Evolutionary conservation across 1,140 invertebrate genomes (phyloP).

Genomic region (Drosophila yakuba): DNA sequence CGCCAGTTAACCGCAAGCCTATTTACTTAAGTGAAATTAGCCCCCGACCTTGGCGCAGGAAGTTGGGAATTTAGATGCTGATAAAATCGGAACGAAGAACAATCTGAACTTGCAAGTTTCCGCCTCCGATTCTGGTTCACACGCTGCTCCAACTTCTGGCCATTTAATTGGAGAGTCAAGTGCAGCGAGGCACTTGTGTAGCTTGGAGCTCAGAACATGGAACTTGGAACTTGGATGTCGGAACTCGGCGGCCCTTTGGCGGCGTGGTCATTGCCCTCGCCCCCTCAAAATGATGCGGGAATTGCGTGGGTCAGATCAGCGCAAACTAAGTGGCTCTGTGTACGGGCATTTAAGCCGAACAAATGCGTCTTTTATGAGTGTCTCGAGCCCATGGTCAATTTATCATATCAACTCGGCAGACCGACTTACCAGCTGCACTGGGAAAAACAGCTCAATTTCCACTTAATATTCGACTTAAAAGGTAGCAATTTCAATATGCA

Average conservation of each 20-base stretch:
- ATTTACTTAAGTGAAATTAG: conserved; percentile 78
- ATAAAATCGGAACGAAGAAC: conserved; percentile 62
- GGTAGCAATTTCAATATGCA: no score
- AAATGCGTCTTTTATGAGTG: conserved; percentile 66
- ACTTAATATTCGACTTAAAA: no score
- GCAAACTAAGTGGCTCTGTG: conserved; percentile 70
- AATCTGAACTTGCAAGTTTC: conserved; percentile 24
- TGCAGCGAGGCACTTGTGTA: conserved; percentile 40
- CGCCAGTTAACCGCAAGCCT: conserved; percentile 59
- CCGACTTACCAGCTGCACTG: conserved; percentile 1
- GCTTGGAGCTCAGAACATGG: neutral
- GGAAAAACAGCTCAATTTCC: neutral
- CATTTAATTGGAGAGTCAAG: conserved; percentile 78
- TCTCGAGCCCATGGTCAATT: conserved; percentile 72
- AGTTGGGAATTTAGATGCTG: conserved; percentile 63
- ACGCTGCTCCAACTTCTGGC: conserved; percentile 52
- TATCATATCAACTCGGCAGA: conserved; percentile 58
- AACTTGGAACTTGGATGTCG: conserved; percentile 14
- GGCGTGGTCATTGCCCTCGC: conserved; percentile 72
- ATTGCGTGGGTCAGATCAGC: conserved; percentile 73
- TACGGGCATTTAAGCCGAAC: conserved; percentile 62
- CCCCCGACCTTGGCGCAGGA: conserved; percentile 73
- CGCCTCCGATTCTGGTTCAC: conserved; percentile 53
- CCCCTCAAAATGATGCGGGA: conserved; percentile 15
- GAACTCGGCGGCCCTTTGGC: conserved; percentile 44